A percentile compares a stretch with the other conserved stretches of the same genome.
These are phyloP conservation scores for Oedothorax gibbosus DNA, from an alignment of 1,140 invertebrate genomes.

Conservation along the genomic window DNA sequence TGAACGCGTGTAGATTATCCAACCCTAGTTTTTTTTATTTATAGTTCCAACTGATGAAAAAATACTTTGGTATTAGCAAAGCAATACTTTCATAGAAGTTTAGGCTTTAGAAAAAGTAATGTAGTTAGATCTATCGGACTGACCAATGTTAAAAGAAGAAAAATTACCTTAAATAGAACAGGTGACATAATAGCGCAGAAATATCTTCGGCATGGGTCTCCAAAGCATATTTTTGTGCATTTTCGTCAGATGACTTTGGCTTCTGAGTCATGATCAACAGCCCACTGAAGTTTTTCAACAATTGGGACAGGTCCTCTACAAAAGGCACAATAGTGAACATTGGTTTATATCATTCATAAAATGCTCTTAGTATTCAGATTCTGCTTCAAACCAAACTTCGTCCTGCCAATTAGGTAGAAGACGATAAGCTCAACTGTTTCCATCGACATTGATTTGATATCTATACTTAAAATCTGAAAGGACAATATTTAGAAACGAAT, in stretches of 20 bases:
- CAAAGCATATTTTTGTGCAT: conserved; percentile 80
- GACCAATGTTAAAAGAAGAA: neutral
- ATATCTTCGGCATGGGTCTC: conserved; percentile 85
- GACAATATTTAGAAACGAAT: neutral
- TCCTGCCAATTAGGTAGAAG: conserved; percentile 92
- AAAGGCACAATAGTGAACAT: conserved; percentile 89
- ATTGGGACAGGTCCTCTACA: conserved; percentile 82
- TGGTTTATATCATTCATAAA: conserved; percentile 85
- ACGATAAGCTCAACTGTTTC: conserved; percentile 94
- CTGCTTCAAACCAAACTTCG: conserved; percentile 92
- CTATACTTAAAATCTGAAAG: conserved; percentile 81
- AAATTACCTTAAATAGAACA: conserved; percentile 78
- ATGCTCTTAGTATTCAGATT: conserved; percentile 93
- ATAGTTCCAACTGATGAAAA: too few species aligned
- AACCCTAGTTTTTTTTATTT: too few species aligned
- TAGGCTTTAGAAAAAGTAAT: too few species aligned
- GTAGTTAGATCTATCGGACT: too few species aligned
- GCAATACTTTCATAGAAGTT: too few species aligned
- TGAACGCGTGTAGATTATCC: too few species aligned
- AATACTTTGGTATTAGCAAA: too few species aligned
- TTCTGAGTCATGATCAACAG: conserved; percentile 80
- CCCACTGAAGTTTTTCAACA: conserved; percentile 85
- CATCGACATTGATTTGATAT: conserved; percentile 95
- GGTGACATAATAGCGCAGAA: conserved; percentile 93
- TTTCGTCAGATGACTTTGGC: conserved; percentile 78